Base-by-base conservation (phyloP, 2,797 vertebrate species). In the Arnoldichthys spilopterus region DNA sequence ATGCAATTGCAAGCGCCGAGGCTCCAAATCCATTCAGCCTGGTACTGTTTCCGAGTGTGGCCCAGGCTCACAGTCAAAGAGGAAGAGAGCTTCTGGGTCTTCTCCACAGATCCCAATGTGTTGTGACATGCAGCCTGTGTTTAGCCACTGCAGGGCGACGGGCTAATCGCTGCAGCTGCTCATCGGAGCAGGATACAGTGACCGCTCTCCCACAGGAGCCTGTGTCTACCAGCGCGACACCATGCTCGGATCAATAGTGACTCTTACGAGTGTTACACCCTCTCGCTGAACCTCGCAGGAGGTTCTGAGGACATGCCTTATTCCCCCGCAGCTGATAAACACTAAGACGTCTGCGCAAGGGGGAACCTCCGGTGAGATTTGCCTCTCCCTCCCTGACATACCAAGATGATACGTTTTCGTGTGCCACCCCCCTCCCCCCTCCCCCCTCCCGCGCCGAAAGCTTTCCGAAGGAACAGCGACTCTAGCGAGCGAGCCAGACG, bases 111-210 rank as follows among this genome's bases (percentile, higher is more conserved):
- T 76, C 62, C 82, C 90, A 85, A 85, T 89, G 82, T 86, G 85
- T 88, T 82, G 83, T 88, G 90, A 87, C 69, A 67, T 84, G 82
- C 59, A 43, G 79, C 71, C 78, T 68, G 74, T 81, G 49, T 87
- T 70, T 78, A 87, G 86, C 85, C 40, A 43, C 51, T 82, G 85
- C 72, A 84, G 89, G 84, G 85, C 78, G 76, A 86, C 82, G 86
- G 84, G 90, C 88, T 91, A 90, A 91, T 85, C 84, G 85, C 87
- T 81, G 76, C 76, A 85, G 85, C 90, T 88, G 88, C 89, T 88
- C 85, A 85, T 85, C 78, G 63, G 88, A 77, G 77, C 80, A 80
- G 85, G 84, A 90, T 86, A 82, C 86, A 89, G 73, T 73, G 64
- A 63, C 72, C 37, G 67, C 59, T 61, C 32, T 69, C 70, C 59